A percentile compares a stretch with the other conserved stretches of the same genome.
Conservation (phyloP, 2,797 vertebrate species). For the Orientallactaga sibirica region DNA sequence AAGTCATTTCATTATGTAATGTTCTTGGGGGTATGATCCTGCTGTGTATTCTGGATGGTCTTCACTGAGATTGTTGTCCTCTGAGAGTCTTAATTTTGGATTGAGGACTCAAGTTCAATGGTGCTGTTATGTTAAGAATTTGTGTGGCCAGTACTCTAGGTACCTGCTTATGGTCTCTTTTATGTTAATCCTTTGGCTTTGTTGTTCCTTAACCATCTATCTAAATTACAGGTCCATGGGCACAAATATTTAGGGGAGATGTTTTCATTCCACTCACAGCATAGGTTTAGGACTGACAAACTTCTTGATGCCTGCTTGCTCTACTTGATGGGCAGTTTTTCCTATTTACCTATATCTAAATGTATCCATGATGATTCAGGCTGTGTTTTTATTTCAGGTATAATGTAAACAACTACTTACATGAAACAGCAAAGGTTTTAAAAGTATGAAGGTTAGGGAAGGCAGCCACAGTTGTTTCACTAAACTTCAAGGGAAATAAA, state of each 20-base stretch:
- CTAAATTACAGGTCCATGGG: background rate
- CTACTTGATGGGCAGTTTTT: background rate
- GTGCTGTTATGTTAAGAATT: background rate
- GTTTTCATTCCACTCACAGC: background rate
- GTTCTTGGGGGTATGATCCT: conserved; percentile 6
- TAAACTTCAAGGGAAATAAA: conserved; percentile 6
- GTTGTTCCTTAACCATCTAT: background rate
- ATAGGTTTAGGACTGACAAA: background rate
- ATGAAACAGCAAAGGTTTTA: conserved; percentile 17
- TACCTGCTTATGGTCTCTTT: background rate
- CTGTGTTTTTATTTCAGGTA: conserved; percentile 9
- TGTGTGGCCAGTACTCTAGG: background rate
- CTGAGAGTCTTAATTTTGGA: conserved; percentile 34
- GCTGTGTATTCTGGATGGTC: background rate
- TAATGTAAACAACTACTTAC: background rate
- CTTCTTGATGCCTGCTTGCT: background rate
- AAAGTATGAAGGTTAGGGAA: conserved; percentile 4
- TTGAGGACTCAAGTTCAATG: background rate
- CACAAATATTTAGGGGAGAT: background rate
- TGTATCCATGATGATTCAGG: background rate
- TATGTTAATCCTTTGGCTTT: conserved; percentile 5
- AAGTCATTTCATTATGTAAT: background rate
- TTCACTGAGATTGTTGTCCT: background rate
- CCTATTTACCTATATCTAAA: background rate
- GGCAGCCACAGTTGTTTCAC: background rate